Conservation (phyloP, 2,888 invertebrate genomes). For the Tupiocoris notatus region DNA sequence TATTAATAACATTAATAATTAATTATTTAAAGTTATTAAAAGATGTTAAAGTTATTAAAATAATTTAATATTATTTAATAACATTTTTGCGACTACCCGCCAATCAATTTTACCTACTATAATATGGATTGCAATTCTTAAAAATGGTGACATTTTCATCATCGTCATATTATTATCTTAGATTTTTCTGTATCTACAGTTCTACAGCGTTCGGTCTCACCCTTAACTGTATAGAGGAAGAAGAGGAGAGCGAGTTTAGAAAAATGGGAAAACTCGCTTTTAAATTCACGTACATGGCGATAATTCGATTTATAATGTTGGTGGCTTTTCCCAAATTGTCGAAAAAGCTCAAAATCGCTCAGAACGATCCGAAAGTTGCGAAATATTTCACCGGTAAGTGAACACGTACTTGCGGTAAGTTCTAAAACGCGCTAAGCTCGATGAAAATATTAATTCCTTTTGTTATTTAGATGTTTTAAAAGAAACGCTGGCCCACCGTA, state of each 20-base stretch:
- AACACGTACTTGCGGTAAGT: not conserved
- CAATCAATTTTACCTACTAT: too few relatives aligned
- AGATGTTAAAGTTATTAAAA: too few relatives aligned
- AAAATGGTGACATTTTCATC: too few relatives aligned
- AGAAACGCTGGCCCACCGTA: conserved; percentile 9
- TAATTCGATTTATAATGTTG: not conserved
- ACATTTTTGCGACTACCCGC: too few relatives aligned
- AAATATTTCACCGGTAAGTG: conserved; percentile 13
- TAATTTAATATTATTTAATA: too few relatives aligned
- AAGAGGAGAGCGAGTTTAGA: not conserved
- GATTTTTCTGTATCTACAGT: too few relatives aligned
- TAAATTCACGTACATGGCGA: not conserved
- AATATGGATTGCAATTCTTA: too few relatives aligned
- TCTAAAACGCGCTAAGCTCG: not conserved
- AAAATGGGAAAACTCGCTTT: conserved; percentile 16
- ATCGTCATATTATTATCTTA: too few relatives aligned
- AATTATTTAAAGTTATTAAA: too few relatives aligned
- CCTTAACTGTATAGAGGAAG: not conserved
- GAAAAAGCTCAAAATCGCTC: not conserved
- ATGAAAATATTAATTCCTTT: not conserved
- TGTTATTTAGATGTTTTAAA: conserved; percentile 1
- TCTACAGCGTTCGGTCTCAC: conserved; percentile 15
- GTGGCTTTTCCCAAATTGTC: not conserved
- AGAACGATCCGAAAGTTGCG: not conserved
- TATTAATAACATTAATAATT: too few relatives aligned